A percentile compares a stretch with the other conserved stretches of the same genome.
These are phyloP conservation scores for Rhabditoides inermis DNA, from an alignment of 2,888 invertebrate genomes.

Conservation along the genomic window DNA sequence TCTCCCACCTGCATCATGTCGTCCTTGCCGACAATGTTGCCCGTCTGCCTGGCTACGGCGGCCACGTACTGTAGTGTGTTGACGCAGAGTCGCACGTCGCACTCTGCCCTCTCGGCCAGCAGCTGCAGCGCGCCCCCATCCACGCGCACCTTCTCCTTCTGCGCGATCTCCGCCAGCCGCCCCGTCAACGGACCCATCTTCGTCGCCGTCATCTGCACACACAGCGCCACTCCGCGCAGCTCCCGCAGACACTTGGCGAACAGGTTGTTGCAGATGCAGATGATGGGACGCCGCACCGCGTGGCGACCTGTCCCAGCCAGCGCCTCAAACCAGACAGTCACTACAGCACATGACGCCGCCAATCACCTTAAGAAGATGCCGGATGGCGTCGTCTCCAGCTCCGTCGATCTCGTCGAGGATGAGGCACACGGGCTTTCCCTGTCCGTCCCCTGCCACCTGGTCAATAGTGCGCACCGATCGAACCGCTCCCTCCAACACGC, in stretches of 20 bases:
- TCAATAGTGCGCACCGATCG: constrained; percentile 22
- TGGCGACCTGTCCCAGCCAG: constrained; percentile 22
- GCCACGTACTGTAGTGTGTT: constrained; percentile 67
- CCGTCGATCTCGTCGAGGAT: constrained; percentile 30
- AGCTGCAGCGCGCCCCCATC: constrained; percentile 68
- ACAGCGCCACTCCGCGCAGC: constrained; percentile 69
- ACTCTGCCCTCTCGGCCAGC: constrained; percentile 73
- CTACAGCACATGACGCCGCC: constrained; percentile 71
- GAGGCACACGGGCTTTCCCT: constrained; percentile 26
- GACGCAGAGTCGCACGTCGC: constrained; percentile 84
- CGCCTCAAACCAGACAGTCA: too few relatives aligned
- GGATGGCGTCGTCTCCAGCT: constrained; percentile 65
- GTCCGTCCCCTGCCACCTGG: constrained; percentile 6
- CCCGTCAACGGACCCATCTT: constrained; percentile 57
- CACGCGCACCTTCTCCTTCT: constrained; percentile 62
- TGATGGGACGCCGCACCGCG: constrained; percentile 67
- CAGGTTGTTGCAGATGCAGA: constrained; percentile 92
- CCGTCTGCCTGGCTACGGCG: background rate
- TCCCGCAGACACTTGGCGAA: constrained; percentile 69
- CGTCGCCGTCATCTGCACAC: constrained; percentile 61
- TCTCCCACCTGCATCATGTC: constrained; percentile 8
- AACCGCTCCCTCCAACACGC: constrained; percentile 26
- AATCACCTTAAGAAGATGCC: background rate
- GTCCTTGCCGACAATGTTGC: constrained; percentile 1
- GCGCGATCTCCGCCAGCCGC: constrained; percentile 59